These are phyloP conservation scores for Acrocera orbiculus DNA, from an alignment of 2,888 invertebrate species.

Conservation along the genomic window DNA sequence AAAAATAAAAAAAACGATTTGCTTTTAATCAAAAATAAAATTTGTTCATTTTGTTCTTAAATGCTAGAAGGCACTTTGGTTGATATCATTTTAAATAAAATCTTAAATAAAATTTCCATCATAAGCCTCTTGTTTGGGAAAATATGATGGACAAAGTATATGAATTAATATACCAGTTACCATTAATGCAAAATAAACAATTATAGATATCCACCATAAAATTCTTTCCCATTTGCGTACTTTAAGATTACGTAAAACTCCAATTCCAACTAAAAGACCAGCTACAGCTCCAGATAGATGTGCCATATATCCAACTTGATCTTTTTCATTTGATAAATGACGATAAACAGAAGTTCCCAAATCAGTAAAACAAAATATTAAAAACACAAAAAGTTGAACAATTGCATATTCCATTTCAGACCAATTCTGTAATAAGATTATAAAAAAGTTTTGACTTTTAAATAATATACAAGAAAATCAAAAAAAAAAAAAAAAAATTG, in stretches of 20 bases:
- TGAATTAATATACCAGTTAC: constrained; percentile 55
- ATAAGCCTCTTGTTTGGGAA: constrained; percentile 25
- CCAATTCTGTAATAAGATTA: constrained; percentile 61
- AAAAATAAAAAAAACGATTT: too few relatives aligned
- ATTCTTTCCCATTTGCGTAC: constrained; percentile 63
- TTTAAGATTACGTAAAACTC: constrained; percentile 66
- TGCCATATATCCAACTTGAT: constrained; percentile 83
- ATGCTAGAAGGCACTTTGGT: too few relatives aligned
- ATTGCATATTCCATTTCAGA: constrained; percentile 89
- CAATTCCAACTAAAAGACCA: constrained; percentile 64
- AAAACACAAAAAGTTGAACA: constrained; percentile 64
- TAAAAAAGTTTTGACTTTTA: too few relatives aligned
- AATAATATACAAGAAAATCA: neutral
- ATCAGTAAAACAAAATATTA: constrained; percentile 66
- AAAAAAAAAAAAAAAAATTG: constrained; percentile 6
- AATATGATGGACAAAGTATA: constrained; percentile 42
- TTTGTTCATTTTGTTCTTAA: too few relatives aligned
- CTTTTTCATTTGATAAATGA: constrained; percentile 49
- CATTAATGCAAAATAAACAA: constrained; percentile 52
- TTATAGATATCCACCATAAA: constrained; percentile 65
- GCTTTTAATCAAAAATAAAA: too few relatives aligned
- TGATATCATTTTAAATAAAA: neutral
- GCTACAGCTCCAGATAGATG: constrained; percentile 85
- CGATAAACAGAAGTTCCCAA: constrained; percentile 82
- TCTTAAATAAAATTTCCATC: constrained; percentile 6